A percentile compares a stretch with the other conserved stretches of the same genome.
phyloP scores from a whole-genome alignment of 1,140 invertebrate species.

The Lithobius niger region DNA sequence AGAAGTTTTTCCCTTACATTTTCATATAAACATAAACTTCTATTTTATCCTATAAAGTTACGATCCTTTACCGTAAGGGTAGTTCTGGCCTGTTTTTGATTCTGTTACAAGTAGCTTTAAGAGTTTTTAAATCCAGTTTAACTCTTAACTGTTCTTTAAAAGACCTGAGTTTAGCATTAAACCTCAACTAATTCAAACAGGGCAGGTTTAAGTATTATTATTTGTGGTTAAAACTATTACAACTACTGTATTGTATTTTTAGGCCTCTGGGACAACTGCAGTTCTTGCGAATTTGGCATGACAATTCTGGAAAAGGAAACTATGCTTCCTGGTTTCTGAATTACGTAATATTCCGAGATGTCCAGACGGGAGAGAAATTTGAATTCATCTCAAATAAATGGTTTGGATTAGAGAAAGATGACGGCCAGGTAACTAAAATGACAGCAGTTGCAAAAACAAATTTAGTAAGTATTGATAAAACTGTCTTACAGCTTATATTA shows the following conservation, averaged over 20 bases:
- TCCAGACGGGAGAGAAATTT: slow-evolving; percentile 39
- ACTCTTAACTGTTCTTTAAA: neutral
- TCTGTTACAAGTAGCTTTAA: neutral
- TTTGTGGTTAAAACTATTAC: neutral
- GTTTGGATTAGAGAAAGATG: slow-evolving; percentile 43
- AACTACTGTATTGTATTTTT: slow-evolving; percentile 1
- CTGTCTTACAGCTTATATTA: neutral
- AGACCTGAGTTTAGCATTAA: neutral
- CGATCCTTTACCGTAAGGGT: no score
- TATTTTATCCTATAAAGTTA: no score
- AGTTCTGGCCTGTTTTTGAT: neutral
- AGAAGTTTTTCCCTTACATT: no score
- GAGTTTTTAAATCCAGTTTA: neutral
- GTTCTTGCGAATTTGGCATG: slow-evolving; percentile 42
- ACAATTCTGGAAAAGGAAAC: slow-evolving; percentile 39
- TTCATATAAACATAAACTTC: no score
- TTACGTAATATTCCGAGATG: slow-evolving; percentile 36
- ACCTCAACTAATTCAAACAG: neutral
- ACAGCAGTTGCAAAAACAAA: no score
- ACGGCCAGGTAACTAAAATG: slow-evolving; percentile 32
- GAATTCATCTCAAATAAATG: slow-evolving; percentile 39
- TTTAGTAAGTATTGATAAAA: neutral
- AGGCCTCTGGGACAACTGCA: slow-evolving; percentile 38
- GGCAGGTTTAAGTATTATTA: neutral
- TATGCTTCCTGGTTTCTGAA: slow-evolving; percentile 40